Evolutionary conservation across 30 jellyfish, hydroid and myxozoan species (phyloP).

Genomic region (Turritopsis dohrnii): DNA sequence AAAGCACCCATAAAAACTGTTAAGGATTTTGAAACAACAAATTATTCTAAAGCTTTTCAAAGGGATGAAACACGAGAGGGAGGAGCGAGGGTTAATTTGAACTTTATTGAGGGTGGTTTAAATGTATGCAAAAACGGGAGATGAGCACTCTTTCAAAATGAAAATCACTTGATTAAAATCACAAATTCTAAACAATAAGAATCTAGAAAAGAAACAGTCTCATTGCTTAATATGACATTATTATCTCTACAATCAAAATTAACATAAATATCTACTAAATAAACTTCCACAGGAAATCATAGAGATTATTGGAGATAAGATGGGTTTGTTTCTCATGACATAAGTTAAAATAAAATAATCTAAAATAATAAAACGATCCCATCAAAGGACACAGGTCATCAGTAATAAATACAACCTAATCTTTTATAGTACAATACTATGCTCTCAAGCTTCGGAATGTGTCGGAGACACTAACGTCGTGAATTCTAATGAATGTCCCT

Average conservation of each 20-base stretch:
- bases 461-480: neutral
- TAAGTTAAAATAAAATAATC: neutral
- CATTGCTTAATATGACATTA: too few species aligned
- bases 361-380: neutral
- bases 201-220: neutral
- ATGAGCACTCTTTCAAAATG: too few species aligned
- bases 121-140: too few species aligned
- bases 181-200: neutral
- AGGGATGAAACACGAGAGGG: too few species aligned
- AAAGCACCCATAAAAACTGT: neutral
- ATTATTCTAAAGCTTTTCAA: too few species aligned
- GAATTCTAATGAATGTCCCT: neutral
- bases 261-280: neutral
- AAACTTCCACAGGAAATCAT: neutral
- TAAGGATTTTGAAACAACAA: neutral
- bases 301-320: neutral
- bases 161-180: neutral
- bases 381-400: neutral
- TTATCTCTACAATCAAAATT: neutral
- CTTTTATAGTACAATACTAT: neutral
- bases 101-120: too few species aligned
- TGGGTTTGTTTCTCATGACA: neutral
- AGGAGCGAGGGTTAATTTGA: too few species aligned
- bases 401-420: neutral
- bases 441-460: constrained; percentile 5